A percentile compares a stretch with the other conserved stretches of the same genome.
Evolutionary conservation across 2,113 vertebrate genomes (phyloP).

Genomic region (Cavia aperea): DNA sequence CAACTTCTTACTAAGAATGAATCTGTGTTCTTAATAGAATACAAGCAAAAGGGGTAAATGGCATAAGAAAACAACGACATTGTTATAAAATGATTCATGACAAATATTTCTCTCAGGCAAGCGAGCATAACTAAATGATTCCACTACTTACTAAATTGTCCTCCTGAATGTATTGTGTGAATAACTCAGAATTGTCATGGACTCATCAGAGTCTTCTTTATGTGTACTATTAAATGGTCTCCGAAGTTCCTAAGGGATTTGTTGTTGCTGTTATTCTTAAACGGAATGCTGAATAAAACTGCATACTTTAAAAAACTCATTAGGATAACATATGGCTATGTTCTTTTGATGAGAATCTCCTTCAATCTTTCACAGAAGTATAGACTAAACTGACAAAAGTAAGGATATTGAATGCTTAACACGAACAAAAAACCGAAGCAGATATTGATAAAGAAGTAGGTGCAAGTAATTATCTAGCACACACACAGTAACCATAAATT

Average conservation of each 20-base stretch:
- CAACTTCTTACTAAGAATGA: background rate
- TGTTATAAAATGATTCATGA: conserved; percentile 16
- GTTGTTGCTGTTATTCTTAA: background rate
- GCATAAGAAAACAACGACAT: conserved; percentile 2
- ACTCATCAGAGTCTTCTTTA: conserved; percentile 28
- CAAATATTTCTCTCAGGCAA: background rate
- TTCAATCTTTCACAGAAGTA: conserved; percentile 26
- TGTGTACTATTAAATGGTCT: conserved; percentile 33
- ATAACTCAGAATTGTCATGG: background rate
- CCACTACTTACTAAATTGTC: background rate
- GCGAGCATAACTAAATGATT: background rate
- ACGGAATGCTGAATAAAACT: conserved; percentile 37
- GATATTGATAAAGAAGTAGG: background rate
- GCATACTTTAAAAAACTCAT: conserved; percentile 35
- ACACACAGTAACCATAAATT: background rate
- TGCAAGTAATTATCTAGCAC: background rate
- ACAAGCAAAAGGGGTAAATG: background rate
- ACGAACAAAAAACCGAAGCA: conserved; percentile 38
- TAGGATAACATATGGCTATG: conserved; percentile 37
- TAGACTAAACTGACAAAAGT: conserved; percentile 5
- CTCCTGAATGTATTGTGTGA: background rate
- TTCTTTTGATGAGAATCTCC: background rate
- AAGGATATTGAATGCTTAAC: background rate
- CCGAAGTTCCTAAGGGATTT: conserved; percentile 33
- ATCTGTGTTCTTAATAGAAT: background rate